Evolutionary conservation across 2,113 vertebrate genomes (phyloP).

Genomic region (Romanogobio albipinnatus): DNA sequence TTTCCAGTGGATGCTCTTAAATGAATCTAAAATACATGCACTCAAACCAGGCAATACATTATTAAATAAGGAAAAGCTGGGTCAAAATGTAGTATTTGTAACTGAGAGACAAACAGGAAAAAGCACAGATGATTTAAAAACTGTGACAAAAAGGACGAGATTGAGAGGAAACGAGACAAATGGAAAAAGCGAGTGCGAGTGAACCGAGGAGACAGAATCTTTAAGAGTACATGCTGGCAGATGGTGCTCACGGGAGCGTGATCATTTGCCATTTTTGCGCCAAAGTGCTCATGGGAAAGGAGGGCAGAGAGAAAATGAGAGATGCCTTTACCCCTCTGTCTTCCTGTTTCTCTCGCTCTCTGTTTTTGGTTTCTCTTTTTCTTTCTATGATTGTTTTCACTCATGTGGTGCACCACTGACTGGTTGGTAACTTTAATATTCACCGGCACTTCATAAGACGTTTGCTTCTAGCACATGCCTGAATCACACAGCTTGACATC

Average conservation of each 20-base stretch:
- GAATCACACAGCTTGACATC: conserved; percentile 64
- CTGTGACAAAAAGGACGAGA: conserved; percentile 50
- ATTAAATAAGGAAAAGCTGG: conserved; percentile 17
- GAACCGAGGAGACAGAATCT: conserved; percentile 63
- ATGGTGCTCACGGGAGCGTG: conserved; percentile 78
- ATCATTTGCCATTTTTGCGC: conserved; percentile 72
- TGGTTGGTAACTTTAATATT: conserved; percentile 55
- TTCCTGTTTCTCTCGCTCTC: conserved; percentile 2
- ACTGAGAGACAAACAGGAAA: conserved; percentile 42
- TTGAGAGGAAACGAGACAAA: conserved; percentile 54
- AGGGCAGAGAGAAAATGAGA: conserved; percentile 19
- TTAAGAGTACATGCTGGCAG: conserved; percentile 73
- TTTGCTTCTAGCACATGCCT: conserved; percentile 48
- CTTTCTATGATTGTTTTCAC: conserved; percentile 29
- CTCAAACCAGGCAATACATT: conserved; percentile 23
- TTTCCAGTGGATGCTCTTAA: conserved; percentile 21
- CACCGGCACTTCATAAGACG: conserved; percentile 43
- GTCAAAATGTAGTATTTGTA: conserved; percentile 41
- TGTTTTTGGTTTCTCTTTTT: background rate
- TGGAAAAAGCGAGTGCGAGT: conserved; percentile 57
- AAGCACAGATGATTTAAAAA: conserved; percentile 53
- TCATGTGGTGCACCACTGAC: conserved; percentile 39
- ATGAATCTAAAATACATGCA: conserved; percentile 24
- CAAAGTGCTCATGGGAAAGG: conserved; percentile 68
- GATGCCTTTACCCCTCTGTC: background rate